Evolutionary conservation across 2,888 invertebrate species (phyloP), one percentile per base, ranked within the genome.

Genomic region (Brachyptera putata): DNA sequence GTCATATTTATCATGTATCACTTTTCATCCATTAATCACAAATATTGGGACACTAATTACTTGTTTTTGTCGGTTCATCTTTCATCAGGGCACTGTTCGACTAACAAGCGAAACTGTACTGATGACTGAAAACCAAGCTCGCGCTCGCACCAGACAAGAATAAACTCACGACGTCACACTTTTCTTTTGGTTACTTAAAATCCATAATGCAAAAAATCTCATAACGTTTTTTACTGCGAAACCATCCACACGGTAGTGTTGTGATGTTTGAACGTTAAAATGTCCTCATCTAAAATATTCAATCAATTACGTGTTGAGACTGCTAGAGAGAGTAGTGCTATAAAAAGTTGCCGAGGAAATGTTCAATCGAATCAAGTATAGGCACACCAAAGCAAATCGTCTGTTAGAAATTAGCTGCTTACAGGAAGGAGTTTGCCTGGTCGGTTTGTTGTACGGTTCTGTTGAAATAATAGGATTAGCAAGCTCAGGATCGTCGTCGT

Each of bases 21-120:
- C 16, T 26, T 34, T 30, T 36, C 53, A 34, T 36, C 50, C 48
- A 58, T 58, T 58, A 58, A 58, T 58, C 49, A 58, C 49, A 30
- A n/a, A 34, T 26, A 48, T 14, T 37, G 4, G 30, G 57, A 57
- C 57, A 57, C 57, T 57, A 48, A 57, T 49, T 58, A 37, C 36
- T 2, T 37, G 36, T 50, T 58, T 58, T 46, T 48, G 37, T 49
- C 39, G 7, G 49, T 18, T 18, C 58, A 22, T 58, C 58, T 58
- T 58, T 58, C 49, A 58, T 18, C 58, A 4, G 56, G 34, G 34
- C 34, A 36, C 24, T 14, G 34, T 36, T 53, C n/a, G 18, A 53
- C 53, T 53, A 53, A 36, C 37, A 30, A 36, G 53, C 36, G 2
- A 11, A 22, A 24, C 18, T 18, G 30, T 11, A 5, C 5, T 7